phyloP scores from a whole-genome alignment of 2,797 vertebrate species.

The Anguilla anguilla region DNA sequence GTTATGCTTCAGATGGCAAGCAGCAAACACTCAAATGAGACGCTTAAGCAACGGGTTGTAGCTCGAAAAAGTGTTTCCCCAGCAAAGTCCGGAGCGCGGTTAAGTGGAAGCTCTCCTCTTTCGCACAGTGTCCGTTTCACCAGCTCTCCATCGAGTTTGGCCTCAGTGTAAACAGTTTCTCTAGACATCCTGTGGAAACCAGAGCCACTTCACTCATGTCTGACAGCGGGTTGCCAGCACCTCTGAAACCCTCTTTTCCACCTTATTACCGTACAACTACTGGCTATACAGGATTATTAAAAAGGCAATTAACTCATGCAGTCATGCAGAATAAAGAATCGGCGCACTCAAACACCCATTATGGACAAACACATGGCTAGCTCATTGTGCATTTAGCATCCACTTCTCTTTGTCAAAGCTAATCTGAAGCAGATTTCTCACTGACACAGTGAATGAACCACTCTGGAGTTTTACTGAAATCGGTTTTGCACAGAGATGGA shows the following conservation, averaged over 20 bases:
- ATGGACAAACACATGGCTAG: not conserved
- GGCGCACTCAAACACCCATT: not conserved
- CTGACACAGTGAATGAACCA: not conserved
- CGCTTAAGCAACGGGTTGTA: not conserved
- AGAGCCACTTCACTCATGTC: not conserved
- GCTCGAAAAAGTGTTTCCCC: not conserved
- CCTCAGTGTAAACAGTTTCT: constrained; percentile 1
- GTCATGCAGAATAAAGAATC: not conserved
- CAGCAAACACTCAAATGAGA: not conserved
- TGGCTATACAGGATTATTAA: not conserved
- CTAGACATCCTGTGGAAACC: not conserved
- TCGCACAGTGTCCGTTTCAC: not conserved
- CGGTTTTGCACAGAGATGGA: not conserved
- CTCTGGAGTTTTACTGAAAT: not conserved
- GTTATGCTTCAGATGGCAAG: not conserved
- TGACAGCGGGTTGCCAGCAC: not conserved
- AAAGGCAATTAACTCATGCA: not conserved
- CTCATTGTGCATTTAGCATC: not conserved
- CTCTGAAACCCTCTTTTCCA: not conserved
- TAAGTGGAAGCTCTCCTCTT: not conserved
- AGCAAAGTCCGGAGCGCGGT: not conserved
- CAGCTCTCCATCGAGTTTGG: not conserved
- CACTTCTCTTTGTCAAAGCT: not conserved
- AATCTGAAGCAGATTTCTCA: not conserved
- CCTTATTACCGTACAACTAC: not conserved